Conservation (phyloP, 2,888 invertebrate genomes). For the Caenorhabditis japonica region DNA sequence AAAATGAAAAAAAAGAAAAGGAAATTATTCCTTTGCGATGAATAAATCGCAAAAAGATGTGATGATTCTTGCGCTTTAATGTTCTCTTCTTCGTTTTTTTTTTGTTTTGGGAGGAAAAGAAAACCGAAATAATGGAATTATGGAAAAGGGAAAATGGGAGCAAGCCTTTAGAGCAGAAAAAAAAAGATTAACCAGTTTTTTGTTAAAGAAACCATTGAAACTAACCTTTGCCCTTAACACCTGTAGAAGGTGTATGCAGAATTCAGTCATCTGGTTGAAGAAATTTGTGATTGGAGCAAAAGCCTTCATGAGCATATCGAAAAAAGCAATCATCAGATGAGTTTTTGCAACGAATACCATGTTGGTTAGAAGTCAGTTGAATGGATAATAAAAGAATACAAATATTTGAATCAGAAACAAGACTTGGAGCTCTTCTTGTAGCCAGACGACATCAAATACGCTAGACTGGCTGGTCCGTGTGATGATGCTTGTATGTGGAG, state of each 20-base stretch:
- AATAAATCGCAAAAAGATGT: neutral
- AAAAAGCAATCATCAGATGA: constrained; percentile 23
- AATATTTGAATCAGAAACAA: too few species aligned
- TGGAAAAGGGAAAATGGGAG: neutral
- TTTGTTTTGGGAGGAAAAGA: neutral
- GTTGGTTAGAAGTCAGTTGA: neutral
- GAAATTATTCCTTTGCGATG: too few species aligned
- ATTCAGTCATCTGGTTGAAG: constrained; percentile 33
- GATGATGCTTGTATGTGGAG: constrained; percentile 12
- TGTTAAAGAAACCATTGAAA: too few species aligned
- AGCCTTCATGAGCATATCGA: constrained; percentile 19
- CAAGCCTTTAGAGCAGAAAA: constrained; percentile 18
- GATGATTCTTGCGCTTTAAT: constrained; percentile 15
- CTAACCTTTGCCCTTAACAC: constrained; percentile 41
- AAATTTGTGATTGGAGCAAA: constrained; percentile 42
- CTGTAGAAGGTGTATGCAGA: constrained; percentile 28
- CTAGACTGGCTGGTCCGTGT: constrained; percentile 4
- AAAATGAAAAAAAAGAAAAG: too few species aligned
- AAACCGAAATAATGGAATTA: constrained; percentile 16
- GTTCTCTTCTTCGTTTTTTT: neutral
- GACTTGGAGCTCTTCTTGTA: constrained; percentile 10
- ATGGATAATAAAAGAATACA: too few species aligned
- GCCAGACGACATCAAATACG: neutral
- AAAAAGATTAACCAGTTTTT: too few species aligned
- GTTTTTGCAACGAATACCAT: constrained; percentile 37